Evolutionary conservation across 2,797 vertebrate species (phyloP).

Genomic region (Micropoecilia bifurca): DNA sequence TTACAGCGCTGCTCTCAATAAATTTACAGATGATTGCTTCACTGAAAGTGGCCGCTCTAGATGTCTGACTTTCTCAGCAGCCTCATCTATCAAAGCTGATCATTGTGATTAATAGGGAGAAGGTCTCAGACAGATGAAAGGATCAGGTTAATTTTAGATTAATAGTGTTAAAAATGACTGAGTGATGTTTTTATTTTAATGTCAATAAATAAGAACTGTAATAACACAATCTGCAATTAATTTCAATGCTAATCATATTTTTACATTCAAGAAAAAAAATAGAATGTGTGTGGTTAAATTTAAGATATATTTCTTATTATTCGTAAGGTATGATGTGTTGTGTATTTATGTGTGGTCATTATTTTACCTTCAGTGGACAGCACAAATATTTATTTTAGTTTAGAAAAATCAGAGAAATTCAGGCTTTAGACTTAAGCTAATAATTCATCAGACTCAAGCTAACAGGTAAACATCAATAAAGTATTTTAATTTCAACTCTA

Average conservation of each 20-base stretch:
- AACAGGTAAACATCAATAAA: no score
- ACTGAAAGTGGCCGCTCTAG: conserved; percentile 1
- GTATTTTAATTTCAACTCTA: no score
- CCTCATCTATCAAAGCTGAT: conserved; percentile 45
- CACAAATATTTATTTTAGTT: no score
- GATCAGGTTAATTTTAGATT: conserved; percentile 20
- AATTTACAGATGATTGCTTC: conserved; percentile 9
- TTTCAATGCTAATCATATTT: background rate
- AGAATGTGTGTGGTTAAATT: background rate
- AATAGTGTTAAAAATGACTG: conserved; percentile 13
- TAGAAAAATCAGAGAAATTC: no score
- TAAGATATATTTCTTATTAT: background rate
- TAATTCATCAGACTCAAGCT: no score
- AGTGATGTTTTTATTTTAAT: conserved; percentile 6
- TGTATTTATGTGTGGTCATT: background rate
- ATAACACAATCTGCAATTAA: background rate
- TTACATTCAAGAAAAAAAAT: background rate
- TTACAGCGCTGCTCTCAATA: conserved; percentile 1
- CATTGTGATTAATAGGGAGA: conserved; percentile 25
- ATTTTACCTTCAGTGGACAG: background rate
- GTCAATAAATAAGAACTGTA: background rate
- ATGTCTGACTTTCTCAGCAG: conserved; percentile 8
- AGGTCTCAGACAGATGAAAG: conserved; percentile 22
- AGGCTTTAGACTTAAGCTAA: no score
- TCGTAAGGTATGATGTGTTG: background rate